Conservation (phyloP, 2,888 invertebrate genomes). For the Chymomyza caudatula region DNA sequence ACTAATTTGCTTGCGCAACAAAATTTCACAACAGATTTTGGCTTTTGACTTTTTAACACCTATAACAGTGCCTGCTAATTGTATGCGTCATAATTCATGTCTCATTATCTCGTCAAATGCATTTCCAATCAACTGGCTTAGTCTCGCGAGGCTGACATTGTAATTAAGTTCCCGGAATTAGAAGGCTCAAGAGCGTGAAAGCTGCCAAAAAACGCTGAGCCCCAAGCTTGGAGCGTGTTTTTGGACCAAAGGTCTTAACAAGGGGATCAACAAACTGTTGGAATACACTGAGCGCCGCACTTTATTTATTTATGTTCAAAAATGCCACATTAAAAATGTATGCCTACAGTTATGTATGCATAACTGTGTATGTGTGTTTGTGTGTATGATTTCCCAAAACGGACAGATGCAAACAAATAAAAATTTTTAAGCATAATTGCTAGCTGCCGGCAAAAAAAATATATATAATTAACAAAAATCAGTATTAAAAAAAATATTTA, state of each 20-base stretch:
- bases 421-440: conserved; percentile 50
- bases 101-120: conserved; percentile 47
- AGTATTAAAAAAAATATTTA: conserved; percentile 8
- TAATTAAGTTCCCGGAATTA: conserved; percentile 37
- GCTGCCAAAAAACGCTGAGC: neutral
- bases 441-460: conserved; percentile 22
- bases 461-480: neutral
- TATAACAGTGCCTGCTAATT: conserved; percentile 3
- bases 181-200: neutral
- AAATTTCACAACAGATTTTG: neutral
- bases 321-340: conserved; percentile 63
- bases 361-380: neutral
- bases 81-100: conserved; percentile 51
- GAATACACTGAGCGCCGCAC: neutral
- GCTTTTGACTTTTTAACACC: neutral
- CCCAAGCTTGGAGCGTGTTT: conserved; percentile 12
- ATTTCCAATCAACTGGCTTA: conserved; percentile 46
- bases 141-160: conserved; percentile 39
- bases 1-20: neutral
- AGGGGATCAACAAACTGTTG: neutral
- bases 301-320: conserved; percentile 56
- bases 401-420: conserved; percentile 26
- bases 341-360: conserved; percentile 33
- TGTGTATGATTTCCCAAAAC: neutral
- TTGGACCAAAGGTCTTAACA: neutral